phyloP scores from a whole-genome alignment of 1,140 invertebrate species.

The Drosophila subpulchrella region DNA sequence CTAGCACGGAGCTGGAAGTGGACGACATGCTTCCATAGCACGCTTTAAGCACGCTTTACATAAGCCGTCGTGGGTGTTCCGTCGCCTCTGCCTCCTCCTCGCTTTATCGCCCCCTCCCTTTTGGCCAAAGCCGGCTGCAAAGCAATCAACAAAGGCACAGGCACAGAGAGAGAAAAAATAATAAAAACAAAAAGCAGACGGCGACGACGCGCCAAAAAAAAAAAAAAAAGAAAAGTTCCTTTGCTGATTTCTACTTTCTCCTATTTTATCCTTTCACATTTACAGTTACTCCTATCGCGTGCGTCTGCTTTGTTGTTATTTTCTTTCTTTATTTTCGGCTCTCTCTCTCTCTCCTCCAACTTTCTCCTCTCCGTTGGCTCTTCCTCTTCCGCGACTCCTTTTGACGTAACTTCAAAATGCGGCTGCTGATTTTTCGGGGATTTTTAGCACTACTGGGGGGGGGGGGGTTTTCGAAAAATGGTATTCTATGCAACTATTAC shows the following conservation, averaged over 20 bases:
- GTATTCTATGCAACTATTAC: neutral
- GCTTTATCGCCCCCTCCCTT: conserved; percentile 18
- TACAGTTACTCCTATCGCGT: conserved; percentile 42
- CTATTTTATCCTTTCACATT: conserved; percentile 29
- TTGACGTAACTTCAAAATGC: conserved; percentile 72
- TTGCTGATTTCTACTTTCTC: conserved; percentile 22
- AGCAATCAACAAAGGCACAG: conserved; percentile 32
- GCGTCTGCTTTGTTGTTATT: conserved; percentile 41
- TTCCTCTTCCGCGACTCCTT: conserved; percentile 40
- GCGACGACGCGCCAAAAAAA: conserved; percentile 53
- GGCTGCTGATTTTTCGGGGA: conserved; percentile 18
- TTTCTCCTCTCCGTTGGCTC: conserved; percentile 1
- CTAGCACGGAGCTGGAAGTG: conserved; percentile 81
- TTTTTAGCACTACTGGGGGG: neutral
- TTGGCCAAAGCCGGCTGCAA: conserved; percentile 42
- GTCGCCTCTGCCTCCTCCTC: conserved; percentile 1
- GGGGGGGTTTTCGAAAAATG: neutral
- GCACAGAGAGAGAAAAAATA: conserved; percentile 6
- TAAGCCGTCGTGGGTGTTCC: conserved; percentile 41
- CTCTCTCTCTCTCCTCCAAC: conserved; percentile 3
- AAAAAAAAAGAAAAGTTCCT: conserved; percentile 13
- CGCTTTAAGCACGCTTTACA: conserved; percentile 80
- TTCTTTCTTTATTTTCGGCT: conserved; percentile 29
- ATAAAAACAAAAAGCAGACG: conserved; percentile 24
- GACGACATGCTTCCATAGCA: conserved; percentile 84